phyloP scores from a whole-genome alignment of 2,888 invertebrate genomes.

The Dorcus parallelipipedus region DNA sequence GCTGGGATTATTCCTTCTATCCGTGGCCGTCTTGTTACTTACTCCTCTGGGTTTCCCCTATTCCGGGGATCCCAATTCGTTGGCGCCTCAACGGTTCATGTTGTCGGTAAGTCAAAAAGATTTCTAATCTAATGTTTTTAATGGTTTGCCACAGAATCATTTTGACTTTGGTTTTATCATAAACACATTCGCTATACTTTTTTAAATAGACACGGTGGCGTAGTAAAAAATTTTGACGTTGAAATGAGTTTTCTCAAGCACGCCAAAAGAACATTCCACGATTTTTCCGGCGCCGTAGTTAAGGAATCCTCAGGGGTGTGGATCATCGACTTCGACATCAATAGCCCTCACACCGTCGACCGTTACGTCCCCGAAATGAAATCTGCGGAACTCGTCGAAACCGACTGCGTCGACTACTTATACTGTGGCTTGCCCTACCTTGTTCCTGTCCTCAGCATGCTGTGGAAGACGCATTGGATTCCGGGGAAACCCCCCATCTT shows the following conservation, averaged over 20 bases:
- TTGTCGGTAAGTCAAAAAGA: slow-evolving; percentile 57
- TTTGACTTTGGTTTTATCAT: too few species aligned
- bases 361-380: slow-evolving; percentile 55
- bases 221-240: not conserved
- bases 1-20: slow-evolving; percentile 53
- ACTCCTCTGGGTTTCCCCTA: slow-evolving; percentile 76
- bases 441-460: slow-evolving; percentile 68
- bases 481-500: slow-evolving; percentile 55
- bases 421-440: slow-evolving; percentile 81
- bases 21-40: slow-evolving; percentile 56
- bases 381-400: slow-evolving; percentile 47
- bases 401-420: slow-evolving; percentile 60
- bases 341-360: slow-evolving; percentile 62
- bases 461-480: slow-evolving; percentile 63
- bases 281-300: slow-evolving; percentile 49
- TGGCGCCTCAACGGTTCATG: slow-evolving; percentile 73
- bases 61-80: slow-evolving; percentile 57
- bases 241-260: slow-evolving; percentile 50
- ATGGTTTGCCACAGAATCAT: too few species aligned
- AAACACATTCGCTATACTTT: too few species aligned
- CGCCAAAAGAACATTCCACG: slow-evolving; percentile 59
- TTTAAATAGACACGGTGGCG: not conserved
- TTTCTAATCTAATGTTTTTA: too few species aligned
- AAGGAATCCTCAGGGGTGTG: slow-evolving; percentile 61
- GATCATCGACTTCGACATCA: slow-evolving; percentile 73